Base-by-base conservation (phyloP, 2,888 invertebrate genomes). In the Choreutis nemorana region DNA sequence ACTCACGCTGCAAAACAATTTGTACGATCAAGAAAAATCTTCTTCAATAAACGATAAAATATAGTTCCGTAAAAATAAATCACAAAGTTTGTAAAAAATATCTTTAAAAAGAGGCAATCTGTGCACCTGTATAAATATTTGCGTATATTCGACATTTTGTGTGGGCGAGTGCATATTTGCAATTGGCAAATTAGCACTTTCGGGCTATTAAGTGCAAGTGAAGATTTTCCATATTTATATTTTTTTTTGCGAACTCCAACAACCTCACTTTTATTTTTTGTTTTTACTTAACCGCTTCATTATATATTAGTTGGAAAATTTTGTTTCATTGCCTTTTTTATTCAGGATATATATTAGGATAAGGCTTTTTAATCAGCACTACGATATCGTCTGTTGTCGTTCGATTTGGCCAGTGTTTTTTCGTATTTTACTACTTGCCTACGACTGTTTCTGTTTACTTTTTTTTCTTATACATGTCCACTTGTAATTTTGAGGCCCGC, bases 91-190 rank as follows among this genome's bases (percentile, higher is more conserved):
- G n/a, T n/a, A n/a, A n/a, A n/a, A n/a, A n/a, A n/a, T n/a, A n/a
- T n/a, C 5, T 18, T 18, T 5, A 5, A 34, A 38, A 44, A 41
- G 37, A 41, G 36, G 40, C 47, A 42, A 39, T 41, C 41, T 51
- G 41, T 67, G 68, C 72, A 71, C 59, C 63, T 72, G 70, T 59
- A 41, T 51, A 60, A 71, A 72, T 50, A 35, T 58, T 59, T 50
- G 44, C 49, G 38, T 39, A 40, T 37, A 43, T 41, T 45, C 39
- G 48, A 46, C 50, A 45, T 36, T 45, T 40, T 45, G 48, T 51
- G 63, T 67, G 54, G 67, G 61, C 56, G 56, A 58, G 35, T 71
- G 73, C 70, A 72, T 65, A 59, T 70, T 65, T 65, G 58, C 61
- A 61, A 55, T 53, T 61, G 55, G 45, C 67, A 56, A 63, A 65